These are phyloP conservation scores for Chelon auratus DNA, from an alignment of 2,797 vertebrate species.

Conservation along the genomic window DNA sequence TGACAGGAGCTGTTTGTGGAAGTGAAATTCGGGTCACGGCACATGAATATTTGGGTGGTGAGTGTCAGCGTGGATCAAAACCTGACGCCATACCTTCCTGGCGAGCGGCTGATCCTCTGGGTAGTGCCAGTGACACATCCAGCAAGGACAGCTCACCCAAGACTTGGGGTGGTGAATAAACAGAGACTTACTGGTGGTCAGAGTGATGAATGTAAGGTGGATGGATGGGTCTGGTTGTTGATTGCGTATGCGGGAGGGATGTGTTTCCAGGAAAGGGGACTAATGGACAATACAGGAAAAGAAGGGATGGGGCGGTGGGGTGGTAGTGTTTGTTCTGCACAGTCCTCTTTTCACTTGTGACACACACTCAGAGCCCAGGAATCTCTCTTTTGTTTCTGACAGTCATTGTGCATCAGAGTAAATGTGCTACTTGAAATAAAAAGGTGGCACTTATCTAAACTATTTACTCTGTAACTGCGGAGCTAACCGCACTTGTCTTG, in stretches of 20 bases:
- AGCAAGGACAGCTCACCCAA: slow-evolving; percentile 58
- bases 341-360: slow-evolving; percentile 18
- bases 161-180: slow-evolving; percentile 52
- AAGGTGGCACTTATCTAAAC: slow-evolving; percentile 24
- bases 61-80: slow-evolving; percentile 47
- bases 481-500: slow-evolving; percentile 24
- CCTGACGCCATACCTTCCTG: slow-evolving; percentile 52
- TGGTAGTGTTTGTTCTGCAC: slow-evolving; percentile 9
- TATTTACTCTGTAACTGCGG: slow-evolving; percentile 16
- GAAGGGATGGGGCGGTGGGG: not conserved
- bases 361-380: slow-evolving; percentile 44
- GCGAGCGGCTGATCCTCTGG: slow-evolving; percentile 38
- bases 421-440: slow-evolving; percentile 27
- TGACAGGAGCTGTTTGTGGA: slow-evolving; percentile 10
- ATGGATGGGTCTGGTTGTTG: slow-evolving; percentile 22
- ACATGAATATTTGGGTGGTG: slow-evolving; percentile 44
- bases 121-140: slow-evolving; percentile 50
- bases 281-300: slow-evolving; percentile 39
- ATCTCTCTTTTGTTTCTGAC: slow-evolving; percentile 53
- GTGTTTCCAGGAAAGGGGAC: slow-evolving; percentile 61
- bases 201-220: slow-evolving; percentile 30
- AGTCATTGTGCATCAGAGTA: slow-evolving; percentile 23
- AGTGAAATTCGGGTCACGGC: slow-evolving; percentile 22
- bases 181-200: slow-evolving; percentile 33
- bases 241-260: slow-evolving; percentile 14